Percentiles rank a stretch among this genome's conserved stretches.
These are phyloP conservation scores for Gila robusta DNA, from an alignment of 2,797 vertebrate genomes.

Conservation along the genomic window DNA sequence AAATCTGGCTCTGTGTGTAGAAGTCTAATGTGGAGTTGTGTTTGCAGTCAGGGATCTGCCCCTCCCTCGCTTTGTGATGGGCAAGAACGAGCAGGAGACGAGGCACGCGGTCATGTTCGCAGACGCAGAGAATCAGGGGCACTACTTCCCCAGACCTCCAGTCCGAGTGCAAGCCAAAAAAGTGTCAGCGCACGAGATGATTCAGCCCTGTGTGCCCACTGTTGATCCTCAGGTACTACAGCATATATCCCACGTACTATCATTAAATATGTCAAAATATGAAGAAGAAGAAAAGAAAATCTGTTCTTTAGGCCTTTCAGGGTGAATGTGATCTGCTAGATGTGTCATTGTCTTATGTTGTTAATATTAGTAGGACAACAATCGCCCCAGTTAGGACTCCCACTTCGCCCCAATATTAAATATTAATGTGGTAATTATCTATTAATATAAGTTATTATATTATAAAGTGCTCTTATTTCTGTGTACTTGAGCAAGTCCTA, in stretches of 20 bases:
- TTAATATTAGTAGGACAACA: too few species aligned
- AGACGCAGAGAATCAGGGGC: slow-evolving; percentile 89
- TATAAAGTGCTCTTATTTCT: too few species aligned
- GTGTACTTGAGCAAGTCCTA: too few species aligned
- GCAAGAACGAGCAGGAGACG: slow-evolving; percentile 94
- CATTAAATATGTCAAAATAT: neutral
- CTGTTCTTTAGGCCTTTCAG: neutral
- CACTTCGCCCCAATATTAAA: too few species aligned
- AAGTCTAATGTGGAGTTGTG: slow-evolving; percentile 31
- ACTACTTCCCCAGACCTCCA: slow-evolving; percentile 94
- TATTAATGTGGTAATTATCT: too few species aligned
- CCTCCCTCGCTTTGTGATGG: slow-evolving; percentile 91
- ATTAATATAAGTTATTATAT: too few species aligned
- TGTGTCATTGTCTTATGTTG: neutral
- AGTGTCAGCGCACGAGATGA: slow-evolving; percentile 87
- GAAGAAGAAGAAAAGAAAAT: neutral
- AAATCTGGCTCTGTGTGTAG: slow-evolving; percentile 14
- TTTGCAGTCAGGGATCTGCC: slow-evolving; percentile 93
- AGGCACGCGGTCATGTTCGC: slow-evolving; percentile 88
- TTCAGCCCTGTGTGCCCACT: slow-evolving; percentile 85
- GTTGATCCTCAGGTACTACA: slow-evolving; percentile 71
- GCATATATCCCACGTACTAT: neutral
- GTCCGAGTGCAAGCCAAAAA: slow-evolving; percentile 91
- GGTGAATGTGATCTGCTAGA: neutral
- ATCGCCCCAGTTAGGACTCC: too few species aligned